These are phyloP conservation scores for Psittacula cyanocephala DNA, from an alignment of 2,113 vertebrate species.

Conservation along the genomic window DNA sequence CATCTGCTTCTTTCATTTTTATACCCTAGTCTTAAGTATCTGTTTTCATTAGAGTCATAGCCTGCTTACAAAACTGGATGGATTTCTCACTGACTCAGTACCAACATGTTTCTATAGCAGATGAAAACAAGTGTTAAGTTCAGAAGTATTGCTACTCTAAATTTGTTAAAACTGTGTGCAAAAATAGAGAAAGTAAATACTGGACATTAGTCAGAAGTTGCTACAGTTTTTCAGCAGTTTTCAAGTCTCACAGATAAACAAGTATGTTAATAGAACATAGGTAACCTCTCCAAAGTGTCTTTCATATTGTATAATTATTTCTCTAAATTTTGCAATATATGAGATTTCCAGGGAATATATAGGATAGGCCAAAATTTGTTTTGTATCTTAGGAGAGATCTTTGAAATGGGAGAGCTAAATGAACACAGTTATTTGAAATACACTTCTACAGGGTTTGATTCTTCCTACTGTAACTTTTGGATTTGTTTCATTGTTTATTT, in stretches of 20 bases:
- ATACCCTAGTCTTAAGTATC: background rate
- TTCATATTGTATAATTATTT: background rate
- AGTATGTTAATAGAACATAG: fast-evolving
- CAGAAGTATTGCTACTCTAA: background rate
- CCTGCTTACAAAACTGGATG: background rate
- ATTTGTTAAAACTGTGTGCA: background rate
- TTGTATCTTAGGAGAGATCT: background rate
- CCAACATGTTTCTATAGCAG: background rate
- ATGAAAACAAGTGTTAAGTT: background rate
- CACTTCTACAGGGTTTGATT: background rate
- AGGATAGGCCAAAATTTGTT: background rate
- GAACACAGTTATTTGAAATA: background rate
- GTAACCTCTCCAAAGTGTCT: background rate
- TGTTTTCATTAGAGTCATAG: background rate
- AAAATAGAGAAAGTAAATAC: background rate
- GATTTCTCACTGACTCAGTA: background rate
- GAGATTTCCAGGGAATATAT: background rate
- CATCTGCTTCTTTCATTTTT: background rate
- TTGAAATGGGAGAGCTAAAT: background rate
- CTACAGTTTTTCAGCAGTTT: background rate
- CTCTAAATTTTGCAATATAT: background rate
- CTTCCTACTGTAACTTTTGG: background rate
- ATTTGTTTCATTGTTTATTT: background rate
- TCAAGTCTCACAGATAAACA: background rate
- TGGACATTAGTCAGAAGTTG: background rate